A percentile compares a stretch with the other conserved stretches of the same genome.
Evolutionary conservation across 2,797 vertebrate species (phyloP).

Genomic region (Gobio occitaniae): DNA sequence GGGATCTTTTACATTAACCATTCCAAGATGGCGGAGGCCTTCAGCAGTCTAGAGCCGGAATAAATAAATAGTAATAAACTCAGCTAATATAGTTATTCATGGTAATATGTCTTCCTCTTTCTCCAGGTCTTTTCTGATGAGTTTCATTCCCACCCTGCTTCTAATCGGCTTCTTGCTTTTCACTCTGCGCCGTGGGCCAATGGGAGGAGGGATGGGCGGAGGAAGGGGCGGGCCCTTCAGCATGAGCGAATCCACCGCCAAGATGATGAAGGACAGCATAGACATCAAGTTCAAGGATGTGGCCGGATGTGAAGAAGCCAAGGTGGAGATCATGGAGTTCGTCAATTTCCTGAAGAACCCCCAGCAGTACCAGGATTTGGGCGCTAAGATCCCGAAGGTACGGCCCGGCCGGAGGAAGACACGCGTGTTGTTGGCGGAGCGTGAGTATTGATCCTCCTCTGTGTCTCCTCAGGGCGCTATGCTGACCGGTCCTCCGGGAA

Average conservation of each 20-base stretch:
- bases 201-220: slow-evolving; percentile 68
- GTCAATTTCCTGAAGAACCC: slow-evolving; percentile 90
- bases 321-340: slow-evolving; percentile 89
- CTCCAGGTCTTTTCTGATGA: slow-evolving; percentile 72
- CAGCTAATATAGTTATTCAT: background rate
- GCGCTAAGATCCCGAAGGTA: slow-evolving; percentile 90
- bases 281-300: slow-evolving; percentile 89
- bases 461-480: slow-evolving; percentile 75
- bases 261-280: slow-evolving; percentile 86
- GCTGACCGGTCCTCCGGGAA: slow-evolving; percentile 77
- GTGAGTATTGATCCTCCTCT: background rate
- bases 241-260: slow-evolving; percentile 82
- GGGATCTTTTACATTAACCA: no score
- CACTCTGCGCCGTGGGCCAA: slow-evolving; percentile 69
- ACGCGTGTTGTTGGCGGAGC: background rate
- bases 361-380: slow-evolving; percentile 87
- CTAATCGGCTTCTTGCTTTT: slow-evolving; percentile 75
- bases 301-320: slow-evolving; percentile 89
- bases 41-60: background rate
- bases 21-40: background rate
- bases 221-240: slow-evolving; percentile 72
- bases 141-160: slow-evolving; percentile 72
- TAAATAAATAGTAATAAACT: background rate
- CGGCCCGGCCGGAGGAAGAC: background rate
- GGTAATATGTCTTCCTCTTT: background rate